These are phyloP conservation scores for Argynnis bischoffii DNA, from an alignment of 2,888 invertebrate species.

Conservation along the genomic window DNA sequence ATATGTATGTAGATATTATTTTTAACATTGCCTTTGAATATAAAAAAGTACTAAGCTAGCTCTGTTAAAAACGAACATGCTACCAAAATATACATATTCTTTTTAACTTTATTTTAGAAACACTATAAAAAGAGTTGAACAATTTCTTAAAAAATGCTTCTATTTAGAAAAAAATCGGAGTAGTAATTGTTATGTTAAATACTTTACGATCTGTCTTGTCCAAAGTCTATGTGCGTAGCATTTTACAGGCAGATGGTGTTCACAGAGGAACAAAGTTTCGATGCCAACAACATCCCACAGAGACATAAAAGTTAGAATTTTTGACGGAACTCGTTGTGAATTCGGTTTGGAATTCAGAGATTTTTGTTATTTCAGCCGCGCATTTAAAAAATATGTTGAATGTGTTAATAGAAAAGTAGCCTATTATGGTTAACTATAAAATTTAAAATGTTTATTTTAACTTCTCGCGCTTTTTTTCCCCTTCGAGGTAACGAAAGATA, in stretches of 20 bases:
- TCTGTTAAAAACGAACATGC: too few species aligned
- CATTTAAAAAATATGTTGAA: conserved; percentile 1
- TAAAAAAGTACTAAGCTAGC: too few species aligned
- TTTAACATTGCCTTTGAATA: too few species aligned
- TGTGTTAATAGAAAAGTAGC: too few species aligned
- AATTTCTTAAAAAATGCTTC: not conserved
- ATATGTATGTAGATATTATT: too few species aligned
- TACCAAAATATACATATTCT: too few species aligned
- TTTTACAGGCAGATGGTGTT: conserved; percentile 24
- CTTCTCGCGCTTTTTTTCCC: too few species aligned
- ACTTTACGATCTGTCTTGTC: not conserved
- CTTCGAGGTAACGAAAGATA: too few species aligned
- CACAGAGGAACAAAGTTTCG: conserved; percentile 32
- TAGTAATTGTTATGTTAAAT: not conserved
- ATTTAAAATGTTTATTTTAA: too few species aligned
- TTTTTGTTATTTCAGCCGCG: conserved; percentile 11
- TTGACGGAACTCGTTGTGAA: conserved; percentile 28
- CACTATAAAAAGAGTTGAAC: too few species aligned
- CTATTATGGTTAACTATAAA: too few species aligned
- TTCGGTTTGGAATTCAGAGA: conserved; percentile 27
- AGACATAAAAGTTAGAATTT: conserved; percentile 36
- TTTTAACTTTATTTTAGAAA: too few species aligned
- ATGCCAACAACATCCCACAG: conserved; percentile 31
- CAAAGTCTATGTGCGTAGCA: not conserved
- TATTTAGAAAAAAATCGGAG: not conserved